A percentile compares a stretch with the other conserved stretches of the same genome.
These are phyloP conservation scores for Drosophila azteca DNA, from an alignment of 1,140 invertebrate genomes.

Conservation along the genomic window DNA sequence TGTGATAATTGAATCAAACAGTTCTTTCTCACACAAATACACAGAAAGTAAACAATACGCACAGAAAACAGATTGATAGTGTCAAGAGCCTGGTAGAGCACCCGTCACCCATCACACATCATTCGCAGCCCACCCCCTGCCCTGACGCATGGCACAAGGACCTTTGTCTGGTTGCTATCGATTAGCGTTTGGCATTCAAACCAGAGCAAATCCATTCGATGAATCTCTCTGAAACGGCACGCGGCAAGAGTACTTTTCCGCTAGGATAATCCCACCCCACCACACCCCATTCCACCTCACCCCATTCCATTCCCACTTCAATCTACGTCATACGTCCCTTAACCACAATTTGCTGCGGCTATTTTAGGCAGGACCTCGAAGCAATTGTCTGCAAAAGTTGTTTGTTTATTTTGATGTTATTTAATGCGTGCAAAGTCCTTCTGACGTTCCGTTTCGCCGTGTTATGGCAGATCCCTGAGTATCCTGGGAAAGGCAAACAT, in stretches of 20 bases:
- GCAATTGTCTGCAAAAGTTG: conserved; percentile 78
- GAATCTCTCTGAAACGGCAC: conserved; percentile 41
- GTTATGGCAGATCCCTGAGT: conserved; percentile 6
- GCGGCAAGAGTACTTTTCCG: conserved; percentile 41
- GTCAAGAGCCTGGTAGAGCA: conserved; percentile 58
- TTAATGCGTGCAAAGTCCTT: conserved; percentile 71
- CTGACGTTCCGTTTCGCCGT: conserved; percentile 34
- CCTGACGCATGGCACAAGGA: conserved; percentile 12
- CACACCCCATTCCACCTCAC: conserved; percentile 16
- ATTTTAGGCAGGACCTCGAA: conserved; percentile 38
- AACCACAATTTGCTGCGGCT: conserved; percentile 65
- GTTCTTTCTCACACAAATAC: conserved; percentile 51
- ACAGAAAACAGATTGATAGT: conserved; percentile 70
- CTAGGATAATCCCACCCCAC: conserved; percentile 71
- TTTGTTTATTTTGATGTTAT: conserved; percentile 81
- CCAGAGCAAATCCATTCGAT: conserved; percentile 63
- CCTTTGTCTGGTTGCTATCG: conserved; percentile 72
- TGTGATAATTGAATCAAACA: conserved; percentile 51
- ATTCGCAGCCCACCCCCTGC: conserved; percentile 13
- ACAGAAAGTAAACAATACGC: conserved; percentile 1
- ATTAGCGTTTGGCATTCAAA: conserved; percentile 68
- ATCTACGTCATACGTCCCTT: background rate
- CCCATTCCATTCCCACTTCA: background rate
- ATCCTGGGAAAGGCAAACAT: conserved; percentile 77
- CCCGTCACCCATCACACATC: conserved; percentile 34